Evolutionary conservation across 1,140 invertebrate genomes (phyloP), one percentile per base, ranked within the genome.

Genomic region (Leptopilina boulardi): DNA sequence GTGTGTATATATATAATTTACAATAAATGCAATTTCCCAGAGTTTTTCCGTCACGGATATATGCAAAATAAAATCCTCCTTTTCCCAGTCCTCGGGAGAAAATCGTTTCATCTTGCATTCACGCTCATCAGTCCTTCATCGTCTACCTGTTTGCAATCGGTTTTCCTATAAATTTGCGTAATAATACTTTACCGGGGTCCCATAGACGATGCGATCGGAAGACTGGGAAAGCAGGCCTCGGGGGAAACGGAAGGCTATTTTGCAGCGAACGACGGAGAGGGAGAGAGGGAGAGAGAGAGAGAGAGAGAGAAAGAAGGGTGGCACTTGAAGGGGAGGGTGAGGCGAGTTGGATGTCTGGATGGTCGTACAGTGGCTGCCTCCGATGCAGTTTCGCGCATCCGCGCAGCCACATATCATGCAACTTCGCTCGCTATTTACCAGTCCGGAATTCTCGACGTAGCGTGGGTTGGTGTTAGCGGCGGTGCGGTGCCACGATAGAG

Each of bases 381-480:
- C 80, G 79, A 83, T 83, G 84, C 83, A 85, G 81, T 86, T 86
- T 82, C 83, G 80, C 75, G 79, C 84, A 85, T 84, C 83, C 81
- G 83, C 72, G 83, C 77, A 59, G 59, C 80, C 79, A 86, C 84
- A 85, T 82, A 85, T 86, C 84, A 86, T 81, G 76, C 77, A 85
- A 86, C 79, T 86, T 86, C 75, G 77, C 82, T 83, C 85, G 79
- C 81, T 82, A 83, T 82, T 87, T 84, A 85, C 79, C 77, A 72
- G 38, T 44, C 38, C 70, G 73, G 74, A 71, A 72, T 74, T 71
- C 59, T 54, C 44, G 66, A 51, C 56, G 70, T 19, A n/a, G 23
- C 56, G 70, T 18, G 34, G 23, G 44, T 34, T 23, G 75, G 11
- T 34, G 18, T 19, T 56, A 18, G 70, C 11, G 47, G 71, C 19